Conservation (phyloP, 2,113 vertebrate species). For the Falco punctatus region DNA sequence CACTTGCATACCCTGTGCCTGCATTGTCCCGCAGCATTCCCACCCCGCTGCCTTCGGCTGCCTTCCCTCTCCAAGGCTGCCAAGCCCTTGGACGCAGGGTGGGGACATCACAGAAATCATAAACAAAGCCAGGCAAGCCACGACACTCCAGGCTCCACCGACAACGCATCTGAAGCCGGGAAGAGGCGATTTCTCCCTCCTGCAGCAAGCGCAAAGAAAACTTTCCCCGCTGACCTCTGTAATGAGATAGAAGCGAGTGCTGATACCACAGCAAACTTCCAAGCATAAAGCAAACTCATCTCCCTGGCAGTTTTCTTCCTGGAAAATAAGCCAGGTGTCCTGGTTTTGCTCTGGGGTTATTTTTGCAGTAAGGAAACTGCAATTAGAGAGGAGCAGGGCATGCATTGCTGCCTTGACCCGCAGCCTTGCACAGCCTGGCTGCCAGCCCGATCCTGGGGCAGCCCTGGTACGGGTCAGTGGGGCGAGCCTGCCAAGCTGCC, state of each 20-base stretch:
- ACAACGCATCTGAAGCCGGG: neutral
- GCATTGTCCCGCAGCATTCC: slow-evolving; percentile 65
- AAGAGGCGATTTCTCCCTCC: neutral
- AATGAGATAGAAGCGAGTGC: neutral
- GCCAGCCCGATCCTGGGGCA: accelerated
- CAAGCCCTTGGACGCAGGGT: slow-evolving; percentile 42
- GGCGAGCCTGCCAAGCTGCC: neutral
- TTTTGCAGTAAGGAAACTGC: neutral
- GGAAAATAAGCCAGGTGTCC: neutral
- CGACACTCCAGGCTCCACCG: neutral
- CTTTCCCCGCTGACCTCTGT: neutral
- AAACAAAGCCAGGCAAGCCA: neutral
- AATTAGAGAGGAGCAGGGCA: accelerated
- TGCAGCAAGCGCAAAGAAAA: neutral
- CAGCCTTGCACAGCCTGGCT: neutral
- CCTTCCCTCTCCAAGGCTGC: slow-evolving; percentile 20
- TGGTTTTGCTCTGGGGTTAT: neutral
- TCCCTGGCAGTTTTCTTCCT: neutral
- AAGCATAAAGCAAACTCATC: neutral
- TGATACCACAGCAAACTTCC: neutral
- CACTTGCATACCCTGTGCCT: slow-evolving; percentile 22
- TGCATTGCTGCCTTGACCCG: accelerated
- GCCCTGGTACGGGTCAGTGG: neutral
- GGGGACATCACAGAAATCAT: neutral
- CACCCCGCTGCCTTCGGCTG: slow-evolving; percentile 14